Base-by-base conservation (phyloP, 2,113 vertebrate genomes). In the Micronycteris hirsuta region DNA sequence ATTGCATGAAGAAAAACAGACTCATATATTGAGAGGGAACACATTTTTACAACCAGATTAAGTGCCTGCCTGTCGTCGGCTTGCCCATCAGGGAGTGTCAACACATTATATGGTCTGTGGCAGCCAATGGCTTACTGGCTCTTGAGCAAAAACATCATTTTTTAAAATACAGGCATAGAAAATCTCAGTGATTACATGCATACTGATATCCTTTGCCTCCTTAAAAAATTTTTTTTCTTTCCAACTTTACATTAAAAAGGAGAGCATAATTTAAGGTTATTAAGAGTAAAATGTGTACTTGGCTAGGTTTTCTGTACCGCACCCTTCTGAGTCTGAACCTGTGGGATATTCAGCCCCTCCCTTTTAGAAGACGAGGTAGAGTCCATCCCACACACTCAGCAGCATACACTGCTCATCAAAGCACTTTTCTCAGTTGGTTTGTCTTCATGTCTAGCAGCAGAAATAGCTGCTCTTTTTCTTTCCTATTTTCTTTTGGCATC, bases 1-100 rank as follows among this genome's bases (percentile, higher is more conserved):
- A 97, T 96, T 97, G 94, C 96, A 96, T 94, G 95, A 98, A 97
- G 97, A 95, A 95, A 97, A 97, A 97, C 58, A 94, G 96, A 95
- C 95, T 97, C 93, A 90, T 89, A 82, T 96, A 90, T 96, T 95
- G 95, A 97, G 76, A 96, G 80, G 89, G 93, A 96, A 96, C 91
- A 91, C 94, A 87, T 97, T 97, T 97, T 96, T 87, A 67, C 95
- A 86, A 91, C 73, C 86, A 96, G 86, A 97, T 96, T 96, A 96
- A 97, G 93, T 95, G 96, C 93, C 83, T 96, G 91, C 77, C 89
- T 93, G 84, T 96, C 24, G 5, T 70, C 94, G 71, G 91, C 92
- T 92, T 96, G 94, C 94, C 95, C 96, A 45, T 91, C 28, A 7
- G 96, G 95, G 94, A 96, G 77, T 22, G 2, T 94, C 96, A 54